A percentile compares a stretch with the other conserved stretches of the same genome.
These are phyloP conservation scores for Aphidius ervi DNA, from an alignment of 1,140 invertebrate species.

Conservation along the genomic window DNA sequence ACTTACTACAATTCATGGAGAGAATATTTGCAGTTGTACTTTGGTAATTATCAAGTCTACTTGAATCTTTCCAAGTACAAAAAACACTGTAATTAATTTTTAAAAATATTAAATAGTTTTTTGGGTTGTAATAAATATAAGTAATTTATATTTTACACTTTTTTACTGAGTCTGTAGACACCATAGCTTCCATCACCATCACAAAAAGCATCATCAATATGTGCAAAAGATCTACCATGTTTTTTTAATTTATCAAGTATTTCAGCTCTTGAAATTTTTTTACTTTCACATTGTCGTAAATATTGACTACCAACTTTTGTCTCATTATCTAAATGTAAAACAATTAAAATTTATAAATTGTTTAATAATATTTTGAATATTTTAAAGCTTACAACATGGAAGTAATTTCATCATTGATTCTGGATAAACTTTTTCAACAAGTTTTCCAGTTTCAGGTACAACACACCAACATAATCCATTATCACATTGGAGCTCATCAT, in stretches of 20 bases:
- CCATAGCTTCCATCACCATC: conserved; percentile 39
- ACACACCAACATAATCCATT: conserved; percentile 45
- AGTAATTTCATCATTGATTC: conserved; percentile 33
- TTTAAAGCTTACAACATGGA: conserved; percentile 39
- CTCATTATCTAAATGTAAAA: conserved; percentile 13
- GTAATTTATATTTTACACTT: conserved; percentile 8
- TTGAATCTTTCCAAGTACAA: conserved; percentile 34
- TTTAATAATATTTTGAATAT: background rate
- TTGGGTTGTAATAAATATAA: background rate
- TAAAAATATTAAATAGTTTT: conserved; percentile 10
- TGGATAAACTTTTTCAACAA: conserved; percentile 32
- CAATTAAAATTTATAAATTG: conserved; percentile 8
- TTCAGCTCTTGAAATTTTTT: conserved; percentile 27
- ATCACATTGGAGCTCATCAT: conserved; percentile 46
- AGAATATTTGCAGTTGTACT: conserved; percentile 20
- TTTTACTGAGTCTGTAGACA: conserved; percentile 19
- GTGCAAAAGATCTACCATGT: conserved; percentile 28
- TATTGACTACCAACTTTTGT: conserved; percentile 30
- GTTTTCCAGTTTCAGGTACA: conserved; percentile 32
- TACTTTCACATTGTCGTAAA: conserved; percentile 41
- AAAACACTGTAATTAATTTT: conserved; percentile 27
- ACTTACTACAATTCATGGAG: conserved; percentile 34
- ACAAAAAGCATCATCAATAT: conserved; percentile 29
- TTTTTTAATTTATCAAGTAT: conserved; percentile 27
- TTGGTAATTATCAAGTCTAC: conserved; percentile 28